These are phyloP conservation scores for Siniperca knerii DNA, from an alignment of 2,113 vertebrate genomes.

Conservation along the genomic window DNA sequence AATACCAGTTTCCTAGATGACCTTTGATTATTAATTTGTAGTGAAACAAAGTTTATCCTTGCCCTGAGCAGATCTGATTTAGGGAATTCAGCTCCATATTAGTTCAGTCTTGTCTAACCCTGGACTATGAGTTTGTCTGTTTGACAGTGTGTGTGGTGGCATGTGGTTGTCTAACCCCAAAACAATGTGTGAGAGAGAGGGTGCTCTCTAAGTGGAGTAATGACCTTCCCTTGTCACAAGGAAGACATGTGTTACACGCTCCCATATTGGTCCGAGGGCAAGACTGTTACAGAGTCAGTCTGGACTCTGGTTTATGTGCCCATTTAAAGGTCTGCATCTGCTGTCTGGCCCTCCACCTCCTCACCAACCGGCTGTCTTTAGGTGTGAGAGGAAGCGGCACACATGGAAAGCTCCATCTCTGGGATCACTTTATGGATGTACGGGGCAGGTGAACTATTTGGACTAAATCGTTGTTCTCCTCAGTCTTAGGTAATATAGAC, in stretches of 20 bases:
- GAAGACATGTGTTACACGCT: conserved; percentile 63
- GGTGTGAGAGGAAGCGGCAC: conserved; percentile 33
- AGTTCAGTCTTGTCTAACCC: background rate
- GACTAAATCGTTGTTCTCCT: conserved; percentile 3
- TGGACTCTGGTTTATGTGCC: conserved; percentile 69
- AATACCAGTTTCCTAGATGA: background rate
- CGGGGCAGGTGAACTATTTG: conserved; percentile 7
- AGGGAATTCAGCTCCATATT: background rate
- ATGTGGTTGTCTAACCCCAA: conserved; percentile 54
- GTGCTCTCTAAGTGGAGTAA: conserved; percentile 34
- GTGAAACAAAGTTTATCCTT: conserved; percentile 9
- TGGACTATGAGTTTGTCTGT: conserved; percentile 16
- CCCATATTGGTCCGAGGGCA: conserved; percentile 54
- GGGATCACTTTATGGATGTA: conserved; percentile 15
- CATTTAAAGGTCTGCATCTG: conserved; percentile 73
- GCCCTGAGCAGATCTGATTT: conserved; percentile 4
- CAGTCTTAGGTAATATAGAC: conserved; percentile 20
- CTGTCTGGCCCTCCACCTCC: conserved; percentile 52
- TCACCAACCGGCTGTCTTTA: conserved; percentile 48
- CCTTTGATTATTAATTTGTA: conserved; percentile 22
- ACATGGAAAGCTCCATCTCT: conserved; percentile 16
- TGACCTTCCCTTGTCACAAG: conserved; percentile 74
- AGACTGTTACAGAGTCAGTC: conserved; percentile 53
- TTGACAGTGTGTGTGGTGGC: conserved; percentile 30
- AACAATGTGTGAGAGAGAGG: conserved; percentile 58